Evolutionary conservation across 2,888 invertebrate genomes (phyloP), one percentile per base, ranked within the genome.

Genomic region (Hemithea aestivaria): DNA sequence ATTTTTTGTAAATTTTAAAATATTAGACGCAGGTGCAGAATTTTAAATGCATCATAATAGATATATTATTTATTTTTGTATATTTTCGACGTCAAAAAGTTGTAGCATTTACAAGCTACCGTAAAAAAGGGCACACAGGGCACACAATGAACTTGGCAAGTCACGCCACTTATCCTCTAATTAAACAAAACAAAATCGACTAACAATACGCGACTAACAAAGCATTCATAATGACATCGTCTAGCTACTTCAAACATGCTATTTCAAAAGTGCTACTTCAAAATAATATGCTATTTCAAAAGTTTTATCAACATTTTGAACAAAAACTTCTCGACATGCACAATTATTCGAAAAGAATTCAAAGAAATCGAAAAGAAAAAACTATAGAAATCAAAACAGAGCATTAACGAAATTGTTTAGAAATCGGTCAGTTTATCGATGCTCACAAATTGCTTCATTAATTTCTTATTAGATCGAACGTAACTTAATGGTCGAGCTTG

Each of bases 381-480:
- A 49, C 35, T 57, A 62, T 57, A 45, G 43, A 45, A 52, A 58
- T 58, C 55, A 55, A 48, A 59, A 61, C 48, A 52, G 47, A 40
- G 42, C 52, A 54, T 54, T 62, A 60, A 47, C 51, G 62, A 66
- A 59, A 42, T 34, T 29, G 36, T 42, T 42, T 20, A 27, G 41
- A 37, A 42, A 62, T 56, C 68, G 65, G 52, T 70, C 70, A 73
- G 68, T 70, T 71, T 62, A 51, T 55, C 54, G 52, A 62, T 49
- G 62, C 58, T 53, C 65, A 60, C 68, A 78, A 73, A 79, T 82
- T 79, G 68, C 66, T 59, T 67, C 66, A 67, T 70, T 71, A 64
- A 60, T 65, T 66, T 65, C 59, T 67, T 74, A 81, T 77, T 77
- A 76, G 64, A 78, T 79, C 73, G 73, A 62, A 66, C 66, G 60